Conservation (phyloP, 2,113 vertebrate genomes). For the Heliornis fulica region DNA sequence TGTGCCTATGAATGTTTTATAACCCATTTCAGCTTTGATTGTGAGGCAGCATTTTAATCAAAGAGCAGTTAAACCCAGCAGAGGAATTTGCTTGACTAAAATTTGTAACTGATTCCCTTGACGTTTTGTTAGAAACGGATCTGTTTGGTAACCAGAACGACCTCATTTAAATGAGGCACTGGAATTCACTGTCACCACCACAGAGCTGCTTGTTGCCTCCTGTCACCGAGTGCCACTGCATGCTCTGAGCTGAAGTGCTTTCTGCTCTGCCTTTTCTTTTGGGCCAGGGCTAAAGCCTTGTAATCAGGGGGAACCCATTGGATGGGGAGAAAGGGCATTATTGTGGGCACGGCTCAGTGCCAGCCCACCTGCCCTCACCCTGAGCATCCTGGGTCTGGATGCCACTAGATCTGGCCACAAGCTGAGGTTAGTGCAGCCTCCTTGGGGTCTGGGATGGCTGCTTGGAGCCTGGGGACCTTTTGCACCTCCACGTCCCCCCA, state of each 20-base stretch:
- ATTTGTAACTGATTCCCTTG: conserved; percentile 18
- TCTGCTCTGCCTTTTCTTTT: neutral
- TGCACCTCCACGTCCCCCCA: neutral
- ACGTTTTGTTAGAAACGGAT: neutral
- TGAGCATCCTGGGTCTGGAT: neutral
- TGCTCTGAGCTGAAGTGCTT: neutral
- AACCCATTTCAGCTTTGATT: conserved; percentile 41
- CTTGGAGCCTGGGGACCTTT: neutral
- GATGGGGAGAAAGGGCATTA: neutral
- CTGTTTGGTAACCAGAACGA: conserved; percentile 34
- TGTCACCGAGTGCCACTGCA: neutral
- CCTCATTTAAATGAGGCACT: neutral
- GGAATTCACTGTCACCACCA: neutral
- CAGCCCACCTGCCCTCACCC: fast-evolving
- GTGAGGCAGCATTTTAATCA: conserved; percentile 50
- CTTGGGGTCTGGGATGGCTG: neutral
- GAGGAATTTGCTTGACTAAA: conserved; percentile 49
- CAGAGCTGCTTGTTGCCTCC: neutral
- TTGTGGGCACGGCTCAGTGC: neutral
- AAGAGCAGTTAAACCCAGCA: conserved; percentile 48
- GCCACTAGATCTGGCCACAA: neutral
- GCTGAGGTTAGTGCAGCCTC: neutral
- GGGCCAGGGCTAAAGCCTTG: neutral
- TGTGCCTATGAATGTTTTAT: conserved; percentile 59
- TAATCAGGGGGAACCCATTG: fast-evolving